Evolutionary conservation across 2,797 vertebrate genomes (phyloP).

Genomic region (Dallia pectoralis): DNA sequence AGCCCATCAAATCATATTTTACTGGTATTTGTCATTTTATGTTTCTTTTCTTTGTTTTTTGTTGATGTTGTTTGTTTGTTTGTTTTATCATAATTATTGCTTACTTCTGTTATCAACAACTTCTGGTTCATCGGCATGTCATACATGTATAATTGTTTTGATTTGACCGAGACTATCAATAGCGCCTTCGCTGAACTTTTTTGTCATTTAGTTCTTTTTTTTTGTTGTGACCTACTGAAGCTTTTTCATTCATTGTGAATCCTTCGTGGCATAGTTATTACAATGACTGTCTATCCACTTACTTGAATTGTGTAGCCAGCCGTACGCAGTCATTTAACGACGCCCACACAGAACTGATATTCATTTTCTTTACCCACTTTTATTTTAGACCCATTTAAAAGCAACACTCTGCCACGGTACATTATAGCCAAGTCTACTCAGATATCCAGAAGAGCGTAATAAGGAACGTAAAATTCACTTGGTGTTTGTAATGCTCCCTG

Average conservation of each 20-base stretch:
- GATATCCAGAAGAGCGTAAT: slow-evolving; percentile 57
- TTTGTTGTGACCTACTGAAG: slow-evolving; percentile 23
- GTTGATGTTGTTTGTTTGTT: not conserved
- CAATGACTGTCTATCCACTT: slow-evolving; percentile 72
- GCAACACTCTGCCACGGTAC: slow-evolving; percentile 66
- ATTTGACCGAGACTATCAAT: slow-evolving; percentile 45
- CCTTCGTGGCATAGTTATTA: slow-evolving; percentile 63
- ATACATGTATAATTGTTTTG: slow-evolving; percentile 66
- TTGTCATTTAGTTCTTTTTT: slow-evolving; percentile 37
- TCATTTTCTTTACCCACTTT: slow-evolving; percentile 74
- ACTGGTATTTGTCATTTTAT: not conserved
- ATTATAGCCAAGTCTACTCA: slow-evolving; percentile 72
- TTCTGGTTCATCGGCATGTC: slow-evolving; percentile 66
- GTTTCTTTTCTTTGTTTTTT: not conserved
- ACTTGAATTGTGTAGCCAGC: slow-evolving; percentile 54
- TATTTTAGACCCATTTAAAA: slow-evolving; percentile 72
- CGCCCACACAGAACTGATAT: slow-evolving; percentile 75
- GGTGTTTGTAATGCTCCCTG: slow-evolving; percentile 65
- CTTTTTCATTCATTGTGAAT: slow-evolving; percentile 57
- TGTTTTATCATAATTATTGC: slow-evolving; percentile 55
- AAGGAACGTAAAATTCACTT: slow-evolving; percentile 66
- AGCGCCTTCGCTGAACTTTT: slow-evolving; percentile 36
- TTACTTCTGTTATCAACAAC: slow-evolving; percentile 58
- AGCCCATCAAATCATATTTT: not conserved
- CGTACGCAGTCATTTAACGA: slow-evolving; percentile 71